Evolutionary conservation across 2,113 vertebrate species (phyloP), one percentile per base, ranked within the genome.

Genomic region (Chaetodon auriga): DNA sequence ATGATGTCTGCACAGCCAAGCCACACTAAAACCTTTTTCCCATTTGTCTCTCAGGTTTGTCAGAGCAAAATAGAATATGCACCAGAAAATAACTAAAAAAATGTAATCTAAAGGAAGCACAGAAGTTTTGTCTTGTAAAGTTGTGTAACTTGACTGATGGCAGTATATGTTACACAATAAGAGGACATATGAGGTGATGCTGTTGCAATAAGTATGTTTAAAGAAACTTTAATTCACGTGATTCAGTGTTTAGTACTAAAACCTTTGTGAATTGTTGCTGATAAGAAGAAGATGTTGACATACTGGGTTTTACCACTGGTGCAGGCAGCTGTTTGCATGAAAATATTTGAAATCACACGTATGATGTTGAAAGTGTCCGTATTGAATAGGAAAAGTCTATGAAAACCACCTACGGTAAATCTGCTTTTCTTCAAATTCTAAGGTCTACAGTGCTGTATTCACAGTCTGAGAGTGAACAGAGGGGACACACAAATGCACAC

Each of bases 391-490:
- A 46, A 10, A 46, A 43, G 18, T 61, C 25, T 23, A 35, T 2
- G 30, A 30, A 14, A 74, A 49, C 74, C 74, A 19, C 15, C 41
- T n/a, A 10, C 23, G 15, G 51, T 46, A 10, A 66, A 25, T 45
- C 15, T 54, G 65, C 49, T 80, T 53, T 66, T 51, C 61, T 51
- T 36, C 23, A 75, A 10, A 61, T 25, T 16, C 15, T 25, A 6
- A 54, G 57, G 23, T 63, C 45, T 23, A 18, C 25, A 46, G 60
- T n/a, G 54, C 7, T 38, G 46, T 30, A 35, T 30, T 72, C 25
- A 68, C 16, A 15, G 38, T 14, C 11, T 68, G 36, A 78, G 48
- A 71, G 61, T 78, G 53, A 78, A 61, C 62, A 45, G 1, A n/a
- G 13, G 21, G 53, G 11, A 53, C 54, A 49, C 30, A 61, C 66